Base-by-base conservation (phyloP, 2,888 invertebrate species). In the Malthinus flaveolus region DNA sequence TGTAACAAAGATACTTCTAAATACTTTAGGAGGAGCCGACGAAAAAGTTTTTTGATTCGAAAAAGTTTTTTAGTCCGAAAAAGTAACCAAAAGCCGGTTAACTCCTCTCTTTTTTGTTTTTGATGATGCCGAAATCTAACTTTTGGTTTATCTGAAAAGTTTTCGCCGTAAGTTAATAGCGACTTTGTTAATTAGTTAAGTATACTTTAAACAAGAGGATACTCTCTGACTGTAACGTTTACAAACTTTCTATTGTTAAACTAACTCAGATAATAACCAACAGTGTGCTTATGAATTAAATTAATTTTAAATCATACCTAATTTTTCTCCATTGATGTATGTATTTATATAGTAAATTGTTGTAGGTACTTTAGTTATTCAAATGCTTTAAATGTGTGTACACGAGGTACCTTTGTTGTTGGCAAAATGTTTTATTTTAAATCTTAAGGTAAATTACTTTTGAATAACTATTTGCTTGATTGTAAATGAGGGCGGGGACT, bases 161-260 rank as follows among this genome's bases (percentile, higher is more conserved):
- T 36, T 10, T 23, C 32, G 5, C 12, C 4, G 35, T 34, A 34
- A 33, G 33, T 34, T 33, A 34, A 47, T 10, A 47, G 47, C n/a
- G 47, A 48, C 36, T 35, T 48, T 9, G 35, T 34, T 48, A 48
- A 48, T 48, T 48, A 15, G 35, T 23, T 32, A 36, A 39, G 39
- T 39, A 11, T 39, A 3, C 39, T 39, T 12, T 32, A 32, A n/a
- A 46, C 46, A 46, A 46, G 13, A 46, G 46, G 46, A 7, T 46
- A 32, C 46, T 11, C 46, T 11, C 13, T 12, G 9, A 9, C 15
- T 37, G 37, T 12, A 37, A 12, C 37, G 37, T 37, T 13, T 37
- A 37, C 37, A 37, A 37, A 37, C 37, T 37, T 37, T 4, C 13
- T 12, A 37, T 37, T 37, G 37, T 37, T 37, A 37, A 37, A 37